Conservation (phyloP, 2,113 vertebrate genomes). For the Chaetodon auriga region DNA sequence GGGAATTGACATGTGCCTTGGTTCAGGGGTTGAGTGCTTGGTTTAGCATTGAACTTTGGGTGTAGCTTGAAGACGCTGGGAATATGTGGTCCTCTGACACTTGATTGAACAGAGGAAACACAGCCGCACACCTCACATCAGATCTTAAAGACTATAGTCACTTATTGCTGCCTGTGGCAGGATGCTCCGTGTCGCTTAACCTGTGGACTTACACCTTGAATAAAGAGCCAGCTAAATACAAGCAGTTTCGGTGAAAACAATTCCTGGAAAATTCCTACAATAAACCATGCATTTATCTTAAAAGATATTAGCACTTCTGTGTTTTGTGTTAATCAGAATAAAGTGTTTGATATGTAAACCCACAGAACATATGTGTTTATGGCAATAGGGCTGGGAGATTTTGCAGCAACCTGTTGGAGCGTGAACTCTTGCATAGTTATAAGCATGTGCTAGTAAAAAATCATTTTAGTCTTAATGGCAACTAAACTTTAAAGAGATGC, state of each 20-base stretch:
- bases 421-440: background rate
- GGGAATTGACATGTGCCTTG: conserved; percentile 58
- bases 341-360: background rate
- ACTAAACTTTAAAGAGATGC: background rate
- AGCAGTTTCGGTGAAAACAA: conserved; percentile 52
- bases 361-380: background rate
- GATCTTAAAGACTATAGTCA: conserved; percentile 49
- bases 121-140: conserved; percentile 40
- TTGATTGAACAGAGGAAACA: conserved; percentile 52
- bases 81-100: conserved; percentile 54
- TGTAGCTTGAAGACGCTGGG: conserved; percentile 41
- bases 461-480: too few relatives aligned
- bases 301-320: conserved; percentile 12
- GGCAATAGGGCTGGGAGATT: background rate
- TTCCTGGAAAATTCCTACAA: conserved; percentile 66
- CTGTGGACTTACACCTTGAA: conserved; percentile 84
- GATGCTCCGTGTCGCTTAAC: conserved; percentile 66
- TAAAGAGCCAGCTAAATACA: conserved; percentile 72
- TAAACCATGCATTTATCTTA: conserved; percentile 77
- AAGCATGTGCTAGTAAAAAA: background rate
- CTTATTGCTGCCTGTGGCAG: conserved; percentile 61
- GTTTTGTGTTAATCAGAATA: conserved; percentile 3
- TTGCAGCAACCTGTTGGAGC: background rate
- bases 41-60: conserved; percentile 44
- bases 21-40: conserved; percentile 35